Base-by-base conservation (phyloP, 1,140 invertebrate species). In the Apis laboriosa region DNA sequence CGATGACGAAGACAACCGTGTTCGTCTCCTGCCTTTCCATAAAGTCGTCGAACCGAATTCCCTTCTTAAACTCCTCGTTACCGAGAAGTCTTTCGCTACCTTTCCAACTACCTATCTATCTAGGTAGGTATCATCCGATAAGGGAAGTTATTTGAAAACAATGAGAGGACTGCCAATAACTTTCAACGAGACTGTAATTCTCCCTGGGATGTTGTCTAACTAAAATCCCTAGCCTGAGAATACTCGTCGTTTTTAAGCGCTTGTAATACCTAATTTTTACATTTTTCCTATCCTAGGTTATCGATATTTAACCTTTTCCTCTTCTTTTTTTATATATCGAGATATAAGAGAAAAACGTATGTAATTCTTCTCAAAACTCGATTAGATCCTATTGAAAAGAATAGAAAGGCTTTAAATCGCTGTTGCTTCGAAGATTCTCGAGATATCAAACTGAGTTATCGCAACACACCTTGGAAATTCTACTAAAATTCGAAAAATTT, bases 31-130 rank as follows among this genome's bases (percentile, higher is more conserved):
- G 79, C 85, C 85, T 84, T 66, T 78, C 83, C 83, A 74, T 61
- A 61, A 74, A 83, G 51, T 78, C 75, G 60, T 49, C 64, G 64
- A 83, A 73, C 80, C 85, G 84, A 83, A 73, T 84, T 83, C 76
- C 83, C 84, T 89, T 87, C 80, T 88, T 89, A 87, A 88, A 82
- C 80, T 89, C 76, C 88, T 91, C 90, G 86, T 92, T 92, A 92
- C 81, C 81, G 86, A 88, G 64, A 89, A 82, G 83, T 83, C 79
- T 83, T 70, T 15, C 55, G 77, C 71, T 63, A 76, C 72, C 56
- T 76, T 63, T 43, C 73, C 15, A 64, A 72, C 74, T 82, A 61
- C 73, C 64, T 55, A 43, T 55, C 53, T 13, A 55, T 68, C 73
- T 80, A 80, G 80, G 64, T 74, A 61, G 64, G 34, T 70, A 78